Conservation (phyloP, 2,888 invertebrate genomes). For the Dorcus hopei region DNA sequence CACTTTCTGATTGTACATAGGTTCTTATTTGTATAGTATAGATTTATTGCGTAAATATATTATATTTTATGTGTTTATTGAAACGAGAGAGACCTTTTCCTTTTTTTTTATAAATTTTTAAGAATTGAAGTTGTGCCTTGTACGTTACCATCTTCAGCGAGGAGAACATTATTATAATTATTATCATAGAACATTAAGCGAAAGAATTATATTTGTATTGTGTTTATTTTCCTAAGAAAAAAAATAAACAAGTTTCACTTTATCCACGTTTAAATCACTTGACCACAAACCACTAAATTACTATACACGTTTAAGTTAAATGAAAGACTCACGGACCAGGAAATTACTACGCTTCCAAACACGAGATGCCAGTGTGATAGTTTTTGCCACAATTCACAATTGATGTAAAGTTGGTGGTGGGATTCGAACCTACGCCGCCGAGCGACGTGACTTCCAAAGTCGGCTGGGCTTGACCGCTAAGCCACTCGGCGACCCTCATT, state of each 20-base stretch:
- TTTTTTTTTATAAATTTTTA: neutral
- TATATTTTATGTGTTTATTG: neutral
- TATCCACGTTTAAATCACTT: neutral
- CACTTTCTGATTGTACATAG: neutral
- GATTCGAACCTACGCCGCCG: no score
- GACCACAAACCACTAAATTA: no score
- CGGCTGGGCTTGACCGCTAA: no score
- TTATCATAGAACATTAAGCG: slow-evolving; percentile 4
- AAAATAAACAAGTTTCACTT: slow-evolving; percentile 7
- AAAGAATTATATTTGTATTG: slow-evolving; percentile 15
- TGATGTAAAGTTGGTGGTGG: no score
- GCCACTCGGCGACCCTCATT: no score
- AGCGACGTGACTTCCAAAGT: no score
- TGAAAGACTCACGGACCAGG: no score
- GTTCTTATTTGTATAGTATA: neutral
- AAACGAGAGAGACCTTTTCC: neutral
- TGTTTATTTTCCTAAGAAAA: slow-evolving; percentile 18
- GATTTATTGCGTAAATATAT: neutral
- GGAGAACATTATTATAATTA: neutral
- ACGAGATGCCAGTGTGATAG: no score
- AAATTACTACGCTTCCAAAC: no score
- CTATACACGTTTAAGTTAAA: no score
- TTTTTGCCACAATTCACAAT: no score
- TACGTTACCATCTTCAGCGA: slow-evolving; percentile 8
- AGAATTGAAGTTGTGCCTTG: slow-evolving; percentile 12